Evolutionary conservation across 1,140 invertebrate genomes (phyloP), one percentile per base, ranked within the genome.

Genomic region (Trachelipus rathkii): DNA sequence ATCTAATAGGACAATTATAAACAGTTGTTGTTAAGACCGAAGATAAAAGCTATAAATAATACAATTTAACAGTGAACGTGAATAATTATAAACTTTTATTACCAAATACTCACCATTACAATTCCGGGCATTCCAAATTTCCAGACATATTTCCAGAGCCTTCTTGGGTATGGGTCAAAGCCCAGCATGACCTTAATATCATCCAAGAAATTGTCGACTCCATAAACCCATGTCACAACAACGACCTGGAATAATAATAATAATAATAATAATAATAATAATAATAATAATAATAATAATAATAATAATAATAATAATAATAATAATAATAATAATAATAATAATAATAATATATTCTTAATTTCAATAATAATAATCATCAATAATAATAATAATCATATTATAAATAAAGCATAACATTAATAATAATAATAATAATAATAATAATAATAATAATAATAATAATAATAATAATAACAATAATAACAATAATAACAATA

Each of bases 151-250:
- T 89, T 90, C 93, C 93, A 95, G 83, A 92, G 92, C 74, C 89
- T 87, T 88, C 91, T 92, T 3, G 89, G 82, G 75, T 88, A 88
- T 15, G 92, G 89, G 79, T 90, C 90, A 21, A 87, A 87, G 1
- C 92, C 92, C 73, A 94, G 90, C 93, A 94, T 94, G 73, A 89
- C 86, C 82, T 92, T 89, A 11, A 93, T 91, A 80, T 94, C 92
- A 66, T 91, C 88, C 44, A 92, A 86, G 83, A 94, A 94, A 66
- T 92, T 88, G 82, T 93, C 90, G 0, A 92, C 90, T 0, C 93
- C 93, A 83, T 94, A 94, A 3, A 94, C 88, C 92, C 92, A 94
- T 9, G 90, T 90, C 60, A 95, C 90, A 0, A 93, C 87, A 68
- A 93, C 88, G 73, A 86, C 78, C 80, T 81, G 66, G n/a, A 24